These are phyloP conservation scores for Lamproptera curius DNA, from an alignment of 2,888 invertebrate genomes.

Conservation along the genomic window DNA sequence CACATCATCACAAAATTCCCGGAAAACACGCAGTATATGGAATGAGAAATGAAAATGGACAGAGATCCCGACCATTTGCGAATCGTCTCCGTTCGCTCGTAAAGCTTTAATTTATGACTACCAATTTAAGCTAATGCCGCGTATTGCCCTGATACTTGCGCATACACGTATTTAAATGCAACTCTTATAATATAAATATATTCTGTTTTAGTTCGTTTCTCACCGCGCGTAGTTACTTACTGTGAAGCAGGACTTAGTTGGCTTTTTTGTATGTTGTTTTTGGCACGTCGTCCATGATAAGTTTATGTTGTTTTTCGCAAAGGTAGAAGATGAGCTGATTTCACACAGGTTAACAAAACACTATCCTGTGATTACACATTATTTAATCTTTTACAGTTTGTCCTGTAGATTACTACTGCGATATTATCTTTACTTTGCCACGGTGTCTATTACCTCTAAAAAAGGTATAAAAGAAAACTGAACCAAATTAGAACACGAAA, in stretches of 20 bases:
- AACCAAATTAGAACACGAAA: too few species aligned
- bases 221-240: constrained; percentile 14
- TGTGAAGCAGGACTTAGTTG: neutral
- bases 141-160: constrained; percentile 14
- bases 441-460: too few species aligned
- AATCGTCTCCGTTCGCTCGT: constrained; percentile 15
- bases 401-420: neutral
- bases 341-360: too few species aligned
- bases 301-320: neutral
- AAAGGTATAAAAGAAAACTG: too few species aligned
- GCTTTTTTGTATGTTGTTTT: neutral
- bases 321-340: too few species aligned
- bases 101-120: constrained; percentile 21
- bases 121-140: constrained; percentile 21
- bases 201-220: constrained; percentile 24
- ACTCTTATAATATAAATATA: constrained; percentile 20
- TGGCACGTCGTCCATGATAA: neutral
- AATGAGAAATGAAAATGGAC: constrained; percentile 16
- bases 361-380: neutral
- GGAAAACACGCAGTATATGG: constrained; percentile 3
- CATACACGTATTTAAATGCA: constrained; percentile 15
- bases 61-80: constrained; percentile 6
- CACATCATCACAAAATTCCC: too few species aligned
- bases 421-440: too few species aligned
- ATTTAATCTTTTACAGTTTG: neutral